Percentiles rank a stretch among this genome's conserved stretches.
These are phyloP conservation scores for Nephotettix cincticeps DNA, from an alignment of 1,140 invertebrate species.

Conservation along the genomic window DNA sequence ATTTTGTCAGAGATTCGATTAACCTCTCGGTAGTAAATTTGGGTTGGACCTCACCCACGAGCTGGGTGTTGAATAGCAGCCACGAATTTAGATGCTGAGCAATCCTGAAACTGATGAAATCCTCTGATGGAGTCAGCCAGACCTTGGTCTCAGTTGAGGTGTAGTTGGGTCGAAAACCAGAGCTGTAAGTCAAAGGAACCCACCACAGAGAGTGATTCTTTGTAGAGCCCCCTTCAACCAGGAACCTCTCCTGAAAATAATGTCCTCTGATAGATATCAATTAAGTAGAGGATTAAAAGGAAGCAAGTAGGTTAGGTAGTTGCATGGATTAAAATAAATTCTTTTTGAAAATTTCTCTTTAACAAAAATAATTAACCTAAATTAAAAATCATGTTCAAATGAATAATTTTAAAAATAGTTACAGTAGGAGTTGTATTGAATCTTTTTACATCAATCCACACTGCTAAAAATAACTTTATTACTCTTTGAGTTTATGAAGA, in stretches of 20 bases:
- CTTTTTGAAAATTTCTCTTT: too few species aligned
- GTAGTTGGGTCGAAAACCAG: constrained; percentile 45
- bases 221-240: constrained; percentile 29
- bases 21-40: too few species aligned
- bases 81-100: constrained; percentile 52
- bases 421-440: too few species aligned
- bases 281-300: constrained; percentile 6
- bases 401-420: too few species aligned
- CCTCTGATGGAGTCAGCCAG: constrained; percentile 38
- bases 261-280: background rate
- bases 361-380: too few species aligned
- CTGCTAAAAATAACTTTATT: too few species aligned
- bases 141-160: constrained; percentile 42
- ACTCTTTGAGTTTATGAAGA: too few species aligned
- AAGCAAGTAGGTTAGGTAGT: too few species aligned
- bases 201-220: constrained; percentile 50
- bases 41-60: constrained; percentile 54
- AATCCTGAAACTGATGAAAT: constrained; percentile 38
- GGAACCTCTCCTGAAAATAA: constrained; percentile 19
- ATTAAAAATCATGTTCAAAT: too few species aligned
- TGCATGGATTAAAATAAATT: too few species aligned
- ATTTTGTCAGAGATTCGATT: too few species aligned
- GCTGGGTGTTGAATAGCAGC: constrained; percentile 67
- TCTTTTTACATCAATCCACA: too few species aligned
- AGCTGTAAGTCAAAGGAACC: constrained; percentile 58